Conservation (phyloP, 2,113 vertebrate genomes). For the Macaca nemestrina region DNA sequence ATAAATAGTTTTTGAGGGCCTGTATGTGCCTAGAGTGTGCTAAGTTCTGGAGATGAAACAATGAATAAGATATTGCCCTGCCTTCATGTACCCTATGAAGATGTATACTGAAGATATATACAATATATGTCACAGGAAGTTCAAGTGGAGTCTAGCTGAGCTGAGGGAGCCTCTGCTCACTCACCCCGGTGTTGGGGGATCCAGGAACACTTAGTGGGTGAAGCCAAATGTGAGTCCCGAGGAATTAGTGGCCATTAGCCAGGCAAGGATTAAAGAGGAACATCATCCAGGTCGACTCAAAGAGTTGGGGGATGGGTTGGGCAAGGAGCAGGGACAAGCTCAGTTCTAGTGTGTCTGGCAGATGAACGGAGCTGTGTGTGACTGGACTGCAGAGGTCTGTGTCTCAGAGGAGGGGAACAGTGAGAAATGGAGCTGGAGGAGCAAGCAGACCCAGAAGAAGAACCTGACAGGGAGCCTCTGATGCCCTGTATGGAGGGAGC, state of each 20-base stretch:
- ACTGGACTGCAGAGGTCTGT: not conserved
- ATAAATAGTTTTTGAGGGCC: not conserved
- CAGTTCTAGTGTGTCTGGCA: not conserved
- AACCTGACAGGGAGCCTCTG: no score
- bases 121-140: not conserved
- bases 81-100: not conserved
- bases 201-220: not conserved
- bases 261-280: not conserved
- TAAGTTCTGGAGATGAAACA: not conserved
- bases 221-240: not conserved
- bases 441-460: not conserved
- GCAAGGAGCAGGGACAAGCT: not conserved
- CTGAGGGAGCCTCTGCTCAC: not conserved
- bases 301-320: not conserved
- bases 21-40: not conserved
- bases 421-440: not conserved
- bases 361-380: not conserved
- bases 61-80: not conserved
- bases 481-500: not conserved
- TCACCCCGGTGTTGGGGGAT: not conserved
- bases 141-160: not conserved
- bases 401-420: rapidly evolving
- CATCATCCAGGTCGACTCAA: not conserved
- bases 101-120: not conserved
- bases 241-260: not conserved